Conservation (phyloP, 2,797 vertebrate genomes). For the Halcyon badia region DNA sequence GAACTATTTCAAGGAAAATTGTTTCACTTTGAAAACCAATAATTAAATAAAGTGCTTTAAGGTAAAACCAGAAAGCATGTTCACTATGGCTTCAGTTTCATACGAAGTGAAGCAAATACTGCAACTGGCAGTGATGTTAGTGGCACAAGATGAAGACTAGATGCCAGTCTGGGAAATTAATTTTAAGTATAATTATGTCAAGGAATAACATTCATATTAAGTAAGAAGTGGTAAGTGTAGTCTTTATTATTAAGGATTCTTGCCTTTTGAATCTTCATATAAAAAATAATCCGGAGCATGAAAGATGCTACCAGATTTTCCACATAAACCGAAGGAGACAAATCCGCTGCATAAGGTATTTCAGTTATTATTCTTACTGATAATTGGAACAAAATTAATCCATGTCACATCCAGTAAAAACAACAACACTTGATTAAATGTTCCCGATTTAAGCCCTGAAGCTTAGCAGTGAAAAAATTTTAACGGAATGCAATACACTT, state of each 20-base stretch:
- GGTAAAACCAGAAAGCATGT: not conserved
- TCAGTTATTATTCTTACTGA: not conserved
- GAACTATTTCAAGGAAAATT: not conserved
- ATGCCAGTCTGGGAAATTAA: not conserved
- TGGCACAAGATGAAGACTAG: not conserved
- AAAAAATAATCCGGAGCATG: not conserved
- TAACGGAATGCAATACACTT: not conserved
- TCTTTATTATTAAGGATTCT: not conserved
- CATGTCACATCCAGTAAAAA: constrained; percentile 23
- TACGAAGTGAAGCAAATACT: not conserved
- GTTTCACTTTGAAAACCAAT: not conserved
- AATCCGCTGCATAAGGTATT: not conserved
- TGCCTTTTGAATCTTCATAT: not conserved
- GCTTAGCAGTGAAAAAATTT: not conserved
- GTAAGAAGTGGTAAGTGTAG: not conserved
- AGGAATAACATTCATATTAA: not conserved
- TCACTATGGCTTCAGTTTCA: not conserved
- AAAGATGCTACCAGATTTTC: not conserved
- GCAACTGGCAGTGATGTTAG: not conserved
- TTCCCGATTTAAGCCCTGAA: not conserved
- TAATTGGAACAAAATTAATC: constrained; percentile 8
- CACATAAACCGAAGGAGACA: not conserved
- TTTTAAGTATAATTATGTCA: not conserved
- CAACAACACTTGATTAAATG: not conserved
- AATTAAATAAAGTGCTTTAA: not conserved